Evolutionary conservation across 2,797 vertebrate species (phyloP), one percentile per base, ranked within the genome.

Genomic region (Ciconia nigra): DNA sequence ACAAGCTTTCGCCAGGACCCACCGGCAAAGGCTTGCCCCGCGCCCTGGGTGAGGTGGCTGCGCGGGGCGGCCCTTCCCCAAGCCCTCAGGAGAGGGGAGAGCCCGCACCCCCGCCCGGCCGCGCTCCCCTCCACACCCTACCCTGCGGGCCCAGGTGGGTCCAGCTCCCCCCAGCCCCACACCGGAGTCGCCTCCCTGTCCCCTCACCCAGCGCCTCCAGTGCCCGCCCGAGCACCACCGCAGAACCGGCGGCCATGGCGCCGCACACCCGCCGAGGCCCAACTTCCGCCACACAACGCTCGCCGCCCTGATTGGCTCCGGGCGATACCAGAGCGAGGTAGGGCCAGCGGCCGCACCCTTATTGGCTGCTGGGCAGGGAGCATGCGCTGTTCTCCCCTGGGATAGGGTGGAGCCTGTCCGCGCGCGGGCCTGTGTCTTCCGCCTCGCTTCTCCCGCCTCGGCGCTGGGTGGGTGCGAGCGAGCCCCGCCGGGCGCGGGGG

Each of bases 401-500:
- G 42, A 10, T 29, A 2, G 15, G 24, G 61, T 3, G 16, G 13
- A 2, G 17, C 1, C 2, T 12, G 3, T 0, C 5, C 8, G 19
- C 11, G 19, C 7, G 11, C 7, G 5, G 19, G 10, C 2, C 1
- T 1, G 16, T 1, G 7, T 4, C 4, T 2, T 8, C 6, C 3
- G 12, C n/a, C 33, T 4, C 3, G 19, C 6, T 8, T 6, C 5
- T 3, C 12, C 42, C 17, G 35, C 17, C 3, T 10, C 0, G 21
- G 2, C 4, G 21, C 1, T 9, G 25, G 1, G 24, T 1, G 20
- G 11, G 65, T 6, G 46, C 4, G 18, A 4, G 46, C 4, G 18
- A 4, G 15, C 2, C 1, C 0, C 2, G 15, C 2, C 0, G 3
- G 5, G 13, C 0, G 42, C 1, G 4, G 4, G 28, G 2, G 16